Evolutionary conservation across 1,140 invertebrate genomes (phyloP).

Genomic region (Eumeta japonica): DNA sequence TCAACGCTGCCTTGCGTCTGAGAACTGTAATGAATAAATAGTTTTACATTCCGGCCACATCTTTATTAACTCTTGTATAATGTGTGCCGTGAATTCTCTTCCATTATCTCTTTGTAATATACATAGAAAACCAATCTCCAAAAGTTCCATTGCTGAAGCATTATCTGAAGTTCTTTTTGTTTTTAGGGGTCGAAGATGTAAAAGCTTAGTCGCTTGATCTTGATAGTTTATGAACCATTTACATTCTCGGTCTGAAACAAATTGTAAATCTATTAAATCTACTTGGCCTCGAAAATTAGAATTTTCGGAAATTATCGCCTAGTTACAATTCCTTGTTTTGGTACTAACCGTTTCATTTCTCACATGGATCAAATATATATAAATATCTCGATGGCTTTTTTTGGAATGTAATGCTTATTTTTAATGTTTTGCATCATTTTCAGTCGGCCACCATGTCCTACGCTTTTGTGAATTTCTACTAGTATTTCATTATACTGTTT

Average conservation of each 20-base stretch:
- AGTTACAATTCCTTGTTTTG: conserved; percentile 26
- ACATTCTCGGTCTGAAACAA: conserved; percentile 33
- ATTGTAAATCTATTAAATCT: conserved; percentile 52
- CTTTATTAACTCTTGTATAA: conserved; percentile 27
- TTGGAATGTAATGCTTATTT: too few relatives aligned
- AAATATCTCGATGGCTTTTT: too few relatives aligned
- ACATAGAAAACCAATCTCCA: conserved; percentile 27
- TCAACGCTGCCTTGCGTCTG: conserved; percentile 17
- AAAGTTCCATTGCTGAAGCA: conserved; percentile 22
- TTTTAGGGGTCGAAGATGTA: conserved; percentile 22
- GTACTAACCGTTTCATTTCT: too few relatives aligned
- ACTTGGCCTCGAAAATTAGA: conserved; percentile 43
- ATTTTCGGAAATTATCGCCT: conserved; percentile 30
- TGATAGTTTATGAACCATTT: conserved; percentile 53
- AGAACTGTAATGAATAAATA: conserved; percentile 20
- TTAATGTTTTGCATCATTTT: too few relatives aligned
- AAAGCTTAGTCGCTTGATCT: conserved; percentile 52
- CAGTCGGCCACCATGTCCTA: too few relatives aligned
- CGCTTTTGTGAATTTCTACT: too few relatives aligned
- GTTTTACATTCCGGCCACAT: conserved; percentile 43
- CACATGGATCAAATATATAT: too few relatives aligned
- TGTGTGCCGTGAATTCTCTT: conserved; percentile 25
- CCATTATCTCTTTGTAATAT: conserved; percentile 37
- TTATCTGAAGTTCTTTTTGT: conserved; percentile 26
- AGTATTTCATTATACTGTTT: too few relatives aligned